Percentiles rank a stretch among this genome's conserved stretches.
These are phyloP conservation scores for Andrena chrysosceles DNA, from an alignment of 2,888 invertebrate species.

Conservation along the genomic window DNA sequence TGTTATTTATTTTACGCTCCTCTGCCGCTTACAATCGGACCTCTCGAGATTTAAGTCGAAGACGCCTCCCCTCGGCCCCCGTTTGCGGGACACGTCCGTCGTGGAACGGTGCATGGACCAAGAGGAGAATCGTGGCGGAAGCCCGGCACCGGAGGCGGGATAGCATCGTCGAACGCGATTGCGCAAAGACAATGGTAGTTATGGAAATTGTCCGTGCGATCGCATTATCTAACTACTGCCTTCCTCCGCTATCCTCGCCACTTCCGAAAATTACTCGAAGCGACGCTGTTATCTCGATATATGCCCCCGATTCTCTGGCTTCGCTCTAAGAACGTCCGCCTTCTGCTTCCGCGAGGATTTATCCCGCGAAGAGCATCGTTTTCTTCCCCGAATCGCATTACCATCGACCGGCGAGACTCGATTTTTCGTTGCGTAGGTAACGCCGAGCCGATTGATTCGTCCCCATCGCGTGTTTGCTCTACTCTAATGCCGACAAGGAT, in stretches of 20 bases:
- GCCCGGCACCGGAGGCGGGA: conserved; percentile 2
- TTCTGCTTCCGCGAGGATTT: conserved; percentile 27
- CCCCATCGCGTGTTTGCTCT: neutral
- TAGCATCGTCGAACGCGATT: conserved; percentile 47
- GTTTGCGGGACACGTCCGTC: conserved; percentile 37
- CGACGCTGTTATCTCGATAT: conserved; percentile 46
- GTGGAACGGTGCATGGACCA: neutral
- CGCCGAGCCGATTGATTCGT: neutral
- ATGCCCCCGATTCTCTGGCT: conserved; percentile 27
- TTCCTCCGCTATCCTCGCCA: conserved; percentile 41
- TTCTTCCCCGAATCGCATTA: neutral
- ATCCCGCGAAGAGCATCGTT: neutral
- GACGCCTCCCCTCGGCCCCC: conserved; percentile 2
- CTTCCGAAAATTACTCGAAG: conserved; percentile 47
- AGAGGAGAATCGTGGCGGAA: conserved; percentile 8
- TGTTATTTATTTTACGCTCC: conserved; percentile 62
- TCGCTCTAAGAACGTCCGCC: conserved; percentile 24
- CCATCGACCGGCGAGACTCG: neutral
- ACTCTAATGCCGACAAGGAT: neutral
- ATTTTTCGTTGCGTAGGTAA: neutral
- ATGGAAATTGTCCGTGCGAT: conserved; percentile 49
- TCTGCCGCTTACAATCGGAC: conserved; percentile 29
- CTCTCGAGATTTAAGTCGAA: conserved; percentile 33
- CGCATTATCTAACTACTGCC: conserved; percentile 54
- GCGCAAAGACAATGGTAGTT: conserved; percentile 51